phyloP scores from a whole-genome alignment of 2,888 invertebrate genomes.

The Augochlorella aurata region DNA sequence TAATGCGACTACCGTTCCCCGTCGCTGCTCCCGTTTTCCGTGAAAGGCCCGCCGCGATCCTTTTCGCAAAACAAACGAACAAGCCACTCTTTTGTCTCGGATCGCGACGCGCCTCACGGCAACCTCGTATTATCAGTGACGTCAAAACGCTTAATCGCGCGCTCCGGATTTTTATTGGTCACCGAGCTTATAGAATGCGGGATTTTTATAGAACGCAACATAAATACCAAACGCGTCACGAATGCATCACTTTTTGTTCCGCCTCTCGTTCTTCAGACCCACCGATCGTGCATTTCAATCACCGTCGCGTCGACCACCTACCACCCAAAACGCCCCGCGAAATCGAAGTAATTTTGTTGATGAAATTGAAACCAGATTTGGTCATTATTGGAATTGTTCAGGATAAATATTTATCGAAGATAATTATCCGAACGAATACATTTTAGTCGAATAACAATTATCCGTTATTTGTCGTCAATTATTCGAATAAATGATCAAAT shows the following conservation, averaged over 20 bases:
- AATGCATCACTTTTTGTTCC: background rate
- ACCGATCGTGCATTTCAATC: background rate
- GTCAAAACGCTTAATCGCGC: constrained; percentile 25
- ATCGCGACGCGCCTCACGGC: background rate
- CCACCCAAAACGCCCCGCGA: too few species aligned
- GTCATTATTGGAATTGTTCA: too few species aligned
- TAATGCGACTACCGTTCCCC: background rate
- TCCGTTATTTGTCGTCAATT: too few species aligned
- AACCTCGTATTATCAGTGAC: constrained; percentile 9
- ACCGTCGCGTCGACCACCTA: background rate
- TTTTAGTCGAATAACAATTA: too few species aligned
- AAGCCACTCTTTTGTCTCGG: background rate
- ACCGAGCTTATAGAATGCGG: constrained; percentile 15
- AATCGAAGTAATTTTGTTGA: too few species aligned
- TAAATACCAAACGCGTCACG: constrained; percentile 32
- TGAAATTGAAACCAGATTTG: too few species aligned
- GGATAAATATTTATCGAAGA: too few species aligned
- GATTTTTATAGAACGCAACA: constrained; percentile 33
- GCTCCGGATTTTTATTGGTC: constrained; percentile 11
- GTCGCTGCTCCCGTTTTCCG: background rate
- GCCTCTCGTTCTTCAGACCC: background rate
- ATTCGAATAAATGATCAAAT: too few species aligned
- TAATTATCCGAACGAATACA: too few species aligned
- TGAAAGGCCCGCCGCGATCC: background rate
- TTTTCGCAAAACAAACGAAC: constrained; percentile 8